Evolutionary conservation across 1,140 invertebrate genomes (phyloP).

Genomic region (Drosophila paulistorum): DNA sequence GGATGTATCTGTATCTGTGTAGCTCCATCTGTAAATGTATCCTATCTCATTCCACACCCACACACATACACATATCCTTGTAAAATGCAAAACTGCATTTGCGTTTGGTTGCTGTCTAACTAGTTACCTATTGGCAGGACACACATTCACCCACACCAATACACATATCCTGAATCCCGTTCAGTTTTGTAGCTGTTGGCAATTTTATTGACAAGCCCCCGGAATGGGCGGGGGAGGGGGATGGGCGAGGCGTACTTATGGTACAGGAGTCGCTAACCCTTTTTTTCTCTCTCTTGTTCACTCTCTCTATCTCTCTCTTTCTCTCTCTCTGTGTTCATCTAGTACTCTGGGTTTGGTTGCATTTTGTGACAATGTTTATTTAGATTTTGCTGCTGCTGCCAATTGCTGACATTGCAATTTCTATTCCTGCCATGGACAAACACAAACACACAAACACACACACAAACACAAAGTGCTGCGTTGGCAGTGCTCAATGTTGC

Average conservation of each 20-base stretch:
- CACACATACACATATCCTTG: slow-evolving; percentile 20
- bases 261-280: slow-evolving; percentile 39
- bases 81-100: slow-evolving; percentile 69
- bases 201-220: slow-evolving; percentile 75
- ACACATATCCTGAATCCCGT: slow-evolving; percentile 24
- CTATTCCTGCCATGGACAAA: slow-evolving; percentile 67
- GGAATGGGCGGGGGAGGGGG: slow-evolving; percentile 17
- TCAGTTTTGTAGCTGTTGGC: slow-evolving; percentile 56
- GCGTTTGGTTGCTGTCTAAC: slow-evolving; percentile 61
- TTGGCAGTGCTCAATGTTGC: slow-evolving; percentile 71
- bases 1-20: slow-evolving; percentile 51
- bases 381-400: slow-evolving; percentile 77
- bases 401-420: slow-evolving; percentile 82
- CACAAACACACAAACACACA: slow-evolving; percentile 31
- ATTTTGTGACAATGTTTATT: slow-evolving; percentile 82
- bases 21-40: slow-evolving; percentile 53
- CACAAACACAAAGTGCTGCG: slow-evolving; percentile 59
- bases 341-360: slow-evolving; percentile 51
- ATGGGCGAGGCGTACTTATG: neutral
- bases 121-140: slow-evolving; percentile 70
- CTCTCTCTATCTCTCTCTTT: neutral
- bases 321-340: neutral
- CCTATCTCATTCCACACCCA: slow-evolving; percentile 30
- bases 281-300: neutral
- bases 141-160: slow-evolving; percentile 34